Base-by-base conservation (phyloP, 2,888 invertebrate genomes). In the Acrobasis suavella region DNA sequence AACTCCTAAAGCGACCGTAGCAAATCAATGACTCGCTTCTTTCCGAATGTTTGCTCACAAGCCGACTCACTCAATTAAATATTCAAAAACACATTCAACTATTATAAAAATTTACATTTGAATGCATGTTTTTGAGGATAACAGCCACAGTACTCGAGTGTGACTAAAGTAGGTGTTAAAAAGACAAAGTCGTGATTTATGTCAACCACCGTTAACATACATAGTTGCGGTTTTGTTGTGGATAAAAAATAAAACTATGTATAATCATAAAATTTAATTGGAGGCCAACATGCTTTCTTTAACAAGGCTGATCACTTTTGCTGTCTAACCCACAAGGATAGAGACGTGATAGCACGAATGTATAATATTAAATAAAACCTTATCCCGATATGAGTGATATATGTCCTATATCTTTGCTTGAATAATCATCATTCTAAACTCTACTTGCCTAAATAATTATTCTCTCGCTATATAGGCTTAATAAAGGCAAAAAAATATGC, bases 21-120 rank as follows among this genome's bases (percentile, higher is more conserved):
- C 82, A 54, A 81, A 86, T 76, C 73, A 66, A 83, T 76, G 64
- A 62, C 70, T 65, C 72, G 69, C 70, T 72, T 67, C 69, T 69
- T 64, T 64, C 60, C 69, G 69, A 63, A 62, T 78, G 74, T 82
- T 80, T 78, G 72, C 74, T 62, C 70, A 74, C 72, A 74, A 75
- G 72, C 75, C 73, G 60, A 63, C 65, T 75, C 78, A 84, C 77
- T 80, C 86, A 88, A 89, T 90, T 86, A 88, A 73, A 83, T 78
- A 83, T 85, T 82, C 80, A 82, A 82, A 83, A 73, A 80, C 56
- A 56, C 42, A 72, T 69, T 64, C 52, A 55, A 56, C 51, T 66
- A 65, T 68, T 76, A 17, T 38, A 56, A 56, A 32, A 56, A 56
- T 56, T 81, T 76, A 76, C 79, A 85, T 83, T 73, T 79, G 73